Evolutionary conservation across 2,888 invertebrate genomes (phyloP).

Genomic region (Drosophila pullipes): DNA sequence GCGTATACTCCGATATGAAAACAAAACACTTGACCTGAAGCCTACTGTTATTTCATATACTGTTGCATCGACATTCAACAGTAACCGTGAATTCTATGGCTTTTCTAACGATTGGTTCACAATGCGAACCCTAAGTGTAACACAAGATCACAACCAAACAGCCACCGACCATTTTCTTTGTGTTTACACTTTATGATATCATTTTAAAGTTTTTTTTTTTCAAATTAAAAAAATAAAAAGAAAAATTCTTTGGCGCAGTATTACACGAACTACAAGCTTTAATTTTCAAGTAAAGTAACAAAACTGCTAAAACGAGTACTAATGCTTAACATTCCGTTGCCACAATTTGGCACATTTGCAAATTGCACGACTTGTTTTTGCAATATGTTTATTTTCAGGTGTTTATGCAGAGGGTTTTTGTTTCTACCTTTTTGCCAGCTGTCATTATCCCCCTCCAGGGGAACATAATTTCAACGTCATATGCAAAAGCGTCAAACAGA

Average conservation of each 20-base stretch:
- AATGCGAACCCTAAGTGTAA: not conserved
- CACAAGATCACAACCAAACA: not conserved
- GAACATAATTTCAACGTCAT: slow-evolving; percentile 9
- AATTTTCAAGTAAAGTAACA: not conserved
- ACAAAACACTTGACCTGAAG: not conserved
- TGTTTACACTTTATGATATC: not conserved
- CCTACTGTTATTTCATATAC: not conserved
- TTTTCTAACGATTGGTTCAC: not conserved
- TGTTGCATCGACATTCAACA: not conserved
- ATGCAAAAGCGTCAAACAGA: slow-evolving; percentile 6
- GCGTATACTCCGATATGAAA: not conserved
- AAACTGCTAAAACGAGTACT: not conserved
- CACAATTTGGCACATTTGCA: slow-evolving; percentile 19
- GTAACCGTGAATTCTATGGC: not conserved
- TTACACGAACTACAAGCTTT: not conserved
- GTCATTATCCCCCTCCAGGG: slow-evolving; percentile 22
- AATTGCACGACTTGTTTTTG: slow-evolving; percentile 19
- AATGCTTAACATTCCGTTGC: slow-evolving; percentile 1
- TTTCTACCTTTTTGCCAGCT: slow-evolving; percentile 11
- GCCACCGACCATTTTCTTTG: not conserved
- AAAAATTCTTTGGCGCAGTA: not conserved
- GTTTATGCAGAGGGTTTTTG: slow-evolving; percentile 3
- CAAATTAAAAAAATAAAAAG: not conserved
- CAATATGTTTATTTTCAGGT: slow-evolving; percentile 23
- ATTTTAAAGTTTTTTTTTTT: not conserved